Base-by-base conservation (phyloP, 2,888 invertebrate species). In the Cactoblastis cactorum region DNA sequence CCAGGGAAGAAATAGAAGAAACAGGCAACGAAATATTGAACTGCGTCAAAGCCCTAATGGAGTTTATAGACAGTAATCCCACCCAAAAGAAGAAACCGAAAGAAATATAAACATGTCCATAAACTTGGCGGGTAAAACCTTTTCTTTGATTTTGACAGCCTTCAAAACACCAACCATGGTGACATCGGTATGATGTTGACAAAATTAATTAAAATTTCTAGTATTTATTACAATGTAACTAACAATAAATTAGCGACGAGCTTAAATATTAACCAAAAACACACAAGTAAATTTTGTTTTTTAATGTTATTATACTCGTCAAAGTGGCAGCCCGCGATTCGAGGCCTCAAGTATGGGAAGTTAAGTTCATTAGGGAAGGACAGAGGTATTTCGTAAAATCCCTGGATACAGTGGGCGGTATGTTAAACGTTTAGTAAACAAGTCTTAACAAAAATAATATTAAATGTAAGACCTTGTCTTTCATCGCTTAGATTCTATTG, bases 321-420 rank as follows among this genome's bases (percentile, higher is more conserved):
- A 86, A 80, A 77, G 84, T 85, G 85, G 85, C 84, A 68, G 58
- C 71, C 1, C 19, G 55, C 51, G 53, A 52, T 17, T 49, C 54
- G 28, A 73, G 59, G 17, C 69, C 78, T 46, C 88, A 88, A 74
- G 70, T 88, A 69, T 88, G 88, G 88, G 81, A 80, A 65, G 54
- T 86, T 5, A 77, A 55, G 57, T 71, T 88, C 39, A 64, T 58
- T 66, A 73, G 70, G 51, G 84, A 85, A 51, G 82, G 80, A 0
- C 85, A 88, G 52, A 77, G 88, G 61, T 64, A 62, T 49, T 87
- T 87, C 50, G 64, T 87, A 6, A 88, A 79, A 64, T 52, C 72
- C 2, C 65, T 88, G 63, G 83, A 86, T 45, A 75, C 77, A 11
- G 55, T 67, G 18, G 87, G 87, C 71, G 88, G 88, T 88, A 59